Evolutionary conservation across 2,797 vertebrate species (phyloP).

Genomic region (Cichlasoma orientale): DNA sequence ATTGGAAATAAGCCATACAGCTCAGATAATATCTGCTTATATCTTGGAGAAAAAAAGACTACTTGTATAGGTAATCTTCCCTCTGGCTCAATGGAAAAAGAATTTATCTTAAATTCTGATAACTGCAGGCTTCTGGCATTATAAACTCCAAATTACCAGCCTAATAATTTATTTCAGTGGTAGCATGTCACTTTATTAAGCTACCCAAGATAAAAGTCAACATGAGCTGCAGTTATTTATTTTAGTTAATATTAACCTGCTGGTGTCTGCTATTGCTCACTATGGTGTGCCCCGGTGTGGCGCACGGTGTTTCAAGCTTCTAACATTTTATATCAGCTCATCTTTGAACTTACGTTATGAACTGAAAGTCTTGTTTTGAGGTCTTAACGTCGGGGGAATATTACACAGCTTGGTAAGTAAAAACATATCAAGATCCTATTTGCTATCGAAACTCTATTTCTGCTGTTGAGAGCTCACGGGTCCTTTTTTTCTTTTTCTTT

Average conservation of each 20-base stretch:
- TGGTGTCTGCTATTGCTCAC: not conserved
- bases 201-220: not conserved
- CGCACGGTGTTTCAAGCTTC: not conserved
- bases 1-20: not conserved
- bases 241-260: constrained; percentile 45
- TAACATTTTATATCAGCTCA: not conserved
- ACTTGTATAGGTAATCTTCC: not conserved
- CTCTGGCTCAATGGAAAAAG: not conserved
- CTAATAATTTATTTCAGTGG: not conserved
- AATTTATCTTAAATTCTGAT: not conserved
- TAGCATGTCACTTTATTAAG: not conserved
- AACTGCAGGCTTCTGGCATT: not conserved
- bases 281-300: not conserved
- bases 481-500: not conserved
- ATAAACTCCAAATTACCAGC: constrained; percentile 1
- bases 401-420: constrained; percentile 33
- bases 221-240: constrained; percentile 38
- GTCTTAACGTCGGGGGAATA: not conserved
- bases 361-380: not conserved
- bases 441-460: not conserved
- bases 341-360: constrained; percentile 11
- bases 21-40: not conserved
- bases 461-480: not conserved
- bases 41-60: not conserved
- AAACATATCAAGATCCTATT: not conserved